These are phyloP conservation scores for Drosophila melanogaster DNA, from an alignment of 1,140 invertebrate genomes.

Conservation along the genomic window DNA sequence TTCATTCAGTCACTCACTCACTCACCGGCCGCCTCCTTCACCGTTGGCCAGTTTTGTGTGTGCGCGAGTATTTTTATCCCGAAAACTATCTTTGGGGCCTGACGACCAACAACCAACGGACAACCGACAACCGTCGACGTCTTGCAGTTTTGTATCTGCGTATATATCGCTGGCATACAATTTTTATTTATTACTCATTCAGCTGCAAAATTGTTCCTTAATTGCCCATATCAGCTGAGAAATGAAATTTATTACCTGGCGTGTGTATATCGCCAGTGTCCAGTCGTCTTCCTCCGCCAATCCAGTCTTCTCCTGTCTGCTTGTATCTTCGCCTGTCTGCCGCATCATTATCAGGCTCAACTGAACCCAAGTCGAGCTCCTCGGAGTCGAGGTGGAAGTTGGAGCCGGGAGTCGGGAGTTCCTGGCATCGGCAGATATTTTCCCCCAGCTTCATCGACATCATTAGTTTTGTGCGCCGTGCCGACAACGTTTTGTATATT, in stretches of 20 bases:
- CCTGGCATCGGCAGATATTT: conserved; percentile 13
- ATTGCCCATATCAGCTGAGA: conserved; percentile 84
- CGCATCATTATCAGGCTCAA: conserved; percentile 71
- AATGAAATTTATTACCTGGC: conserved; percentile 84
- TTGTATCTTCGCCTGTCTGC: conserved; percentile 61
- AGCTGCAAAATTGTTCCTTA: conserved; percentile 84
- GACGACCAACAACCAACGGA: conserved; percentile 27
- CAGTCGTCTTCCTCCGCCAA: conserved; percentile 15
- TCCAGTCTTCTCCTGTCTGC: conserved; percentile 23
- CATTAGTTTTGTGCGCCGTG: conserved; percentile 82
- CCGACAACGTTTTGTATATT: conserved; percentile 83
- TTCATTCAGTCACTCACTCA: conserved; percentile 29
- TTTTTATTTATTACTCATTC: conserved; percentile 84
- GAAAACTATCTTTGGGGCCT: conserved; percentile 75
- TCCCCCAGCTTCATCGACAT: conserved; percentile 69
- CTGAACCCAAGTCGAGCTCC: too few species aligned
- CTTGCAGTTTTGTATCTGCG: conserved; percentile 82
- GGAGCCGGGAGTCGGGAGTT: neutral
- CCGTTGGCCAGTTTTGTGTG: conserved; percentile 2
- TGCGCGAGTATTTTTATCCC: conserved; percentile 70
- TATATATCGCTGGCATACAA: conserved; percentile 78
- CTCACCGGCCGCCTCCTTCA: conserved; percentile 1
- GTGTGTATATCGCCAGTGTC: conserved; percentile 79
- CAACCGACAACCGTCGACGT: conserved; percentile 43
- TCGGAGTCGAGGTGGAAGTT: conserved; percentile 24